Evolutionary conservation across 2,797 vertebrate species (phyloP).

Genomic region (Hydrophis major): DNA sequence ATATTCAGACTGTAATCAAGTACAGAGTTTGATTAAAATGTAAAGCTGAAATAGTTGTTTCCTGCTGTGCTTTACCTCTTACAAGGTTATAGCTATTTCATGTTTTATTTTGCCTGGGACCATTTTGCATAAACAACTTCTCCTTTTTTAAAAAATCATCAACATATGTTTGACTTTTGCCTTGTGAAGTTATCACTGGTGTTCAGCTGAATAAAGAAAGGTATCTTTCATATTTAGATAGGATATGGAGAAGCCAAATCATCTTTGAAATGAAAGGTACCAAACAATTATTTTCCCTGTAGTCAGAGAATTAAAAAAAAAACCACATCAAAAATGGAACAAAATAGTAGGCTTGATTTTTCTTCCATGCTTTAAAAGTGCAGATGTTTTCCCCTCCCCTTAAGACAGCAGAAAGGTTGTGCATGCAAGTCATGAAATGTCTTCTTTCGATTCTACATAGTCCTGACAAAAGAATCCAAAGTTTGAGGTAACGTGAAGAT

Average conservation of each 20-base stretch:
- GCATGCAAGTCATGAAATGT: slow-evolving; percentile 20
- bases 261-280: slow-evolving; percentile 11
- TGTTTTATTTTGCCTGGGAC: neutral
- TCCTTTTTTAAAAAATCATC: neutral
- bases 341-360: slow-evolving; percentile 13
- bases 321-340: neutral
- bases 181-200: neutral
- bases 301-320: neutral
- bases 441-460: slow-evolving; percentile 44
- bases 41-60: slow-evolving; percentile 34
- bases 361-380: neutral
- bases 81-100: neutral
- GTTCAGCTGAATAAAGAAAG: neutral
- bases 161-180: neutral
- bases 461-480: slow-evolving; percentile 50
- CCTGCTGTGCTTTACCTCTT: slow-evolving; percentile 22
- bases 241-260: neutral
- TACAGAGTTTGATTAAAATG: slow-evolving; percentile 47
- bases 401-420: slow-evolving; percentile 47
- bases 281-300: slow-evolving; percentile 1
- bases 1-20: slow-evolving; percentile 37
- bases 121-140: slow-evolving; percentile 1
- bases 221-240: neutral
- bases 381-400: neutral
- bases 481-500: slow-evolving; percentile 52